phyloP scores from a whole-genome alignment of 2,888 invertebrate species.

The Drosophila mercatorum region DNA sequence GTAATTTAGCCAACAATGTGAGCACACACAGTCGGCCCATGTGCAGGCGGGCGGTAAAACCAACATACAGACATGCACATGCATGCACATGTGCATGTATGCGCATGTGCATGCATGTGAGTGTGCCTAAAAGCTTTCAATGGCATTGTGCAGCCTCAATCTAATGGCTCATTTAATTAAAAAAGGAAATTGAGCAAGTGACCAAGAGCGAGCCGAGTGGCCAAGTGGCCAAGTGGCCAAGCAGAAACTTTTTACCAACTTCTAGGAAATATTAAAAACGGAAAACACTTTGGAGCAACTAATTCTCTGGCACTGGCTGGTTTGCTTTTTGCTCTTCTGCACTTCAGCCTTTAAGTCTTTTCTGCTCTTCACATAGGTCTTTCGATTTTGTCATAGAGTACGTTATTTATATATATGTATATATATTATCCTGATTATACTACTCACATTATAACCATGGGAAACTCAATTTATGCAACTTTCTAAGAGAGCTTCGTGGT shows the following conservation, averaged over 20 bases:
- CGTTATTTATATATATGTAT: no score
- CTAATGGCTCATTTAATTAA: constrained; percentile 79
- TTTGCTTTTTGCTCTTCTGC: constrained; percentile 25
- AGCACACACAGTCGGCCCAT: no score
- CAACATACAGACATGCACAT: neutral
- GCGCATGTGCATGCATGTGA: constrained; percentile 4
- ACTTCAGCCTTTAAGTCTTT: constrained; percentile 22
- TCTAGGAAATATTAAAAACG: constrained; percentile 76
- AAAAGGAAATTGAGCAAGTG: constrained; percentile 79
- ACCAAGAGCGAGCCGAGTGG: constrained; percentile 50
- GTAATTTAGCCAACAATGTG: constrained; percentile 53
- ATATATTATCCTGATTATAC: no score
- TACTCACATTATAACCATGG: no score
- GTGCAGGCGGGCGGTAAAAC: neutral
- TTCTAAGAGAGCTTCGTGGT: neutral
- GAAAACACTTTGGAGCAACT: constrained; percentile 77
- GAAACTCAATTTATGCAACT: neutral
- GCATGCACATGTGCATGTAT: constrained; percentile 3
- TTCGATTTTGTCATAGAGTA: constrained; percentile 4
- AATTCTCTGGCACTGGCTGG: constrained; percentile 60
- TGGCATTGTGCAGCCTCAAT: constrained; percentile 41
- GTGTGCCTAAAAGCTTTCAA: constrained; percentile 26
- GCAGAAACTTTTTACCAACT: constrained; percentile 67
- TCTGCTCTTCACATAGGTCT: neutral
- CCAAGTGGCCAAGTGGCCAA: constrained; percentile 57